Evolutionary conservation across 2,888 invertebrate species (phyloP), one percentile per base, ranked within the genome.

Genomic region (Coenonympha glycerion): DNA sequence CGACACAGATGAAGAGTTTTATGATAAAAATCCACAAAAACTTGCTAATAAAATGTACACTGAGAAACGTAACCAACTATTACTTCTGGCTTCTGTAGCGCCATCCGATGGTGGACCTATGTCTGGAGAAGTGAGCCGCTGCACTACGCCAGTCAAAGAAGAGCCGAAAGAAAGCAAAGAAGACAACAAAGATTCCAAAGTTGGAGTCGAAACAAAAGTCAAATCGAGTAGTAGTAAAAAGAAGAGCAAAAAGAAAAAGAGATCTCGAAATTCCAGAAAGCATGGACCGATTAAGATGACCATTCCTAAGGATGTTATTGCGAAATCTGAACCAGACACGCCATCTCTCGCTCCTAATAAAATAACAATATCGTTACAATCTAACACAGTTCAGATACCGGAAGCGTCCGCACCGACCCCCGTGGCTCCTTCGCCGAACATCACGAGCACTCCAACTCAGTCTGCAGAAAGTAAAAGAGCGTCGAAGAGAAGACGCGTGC

Each of bases 1-100:
- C 41, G 94, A 94, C 57, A 95, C 95, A 0, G 95, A 95, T 73
- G 95, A 95, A 80, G 95, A 95, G 62, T 95, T 95, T 75, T 95
- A 95, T 70, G 95, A 95, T 69, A 90, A 93, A 64, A 90, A 94
- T 74, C 95, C 95, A 0, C 93, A 94, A 63, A 89, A 89, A 64
- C 74, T 92, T 53, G 93, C 93, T 1, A 92, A 89, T 58, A 93
- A 93, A 69, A 63, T 93, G 47, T 73, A 93, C 40, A 91, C 91
- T 8, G 93, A 94, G 66, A 95, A 94, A 71, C 90, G 93, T 3
- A 92, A 91, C 60, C 91, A 92, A 58, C 70, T 93, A 47, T 72
- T 92, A 69, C 77, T 90, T 44, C 73, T 90, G 22, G 90, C 92
- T 1, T 89, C 91, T 2, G 88, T 90, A 5, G 90, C 90, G 0